phyloP scores from a whole-genome alignment of 1,140 invertebrate species.

The Atta cephalotes region DNA sequence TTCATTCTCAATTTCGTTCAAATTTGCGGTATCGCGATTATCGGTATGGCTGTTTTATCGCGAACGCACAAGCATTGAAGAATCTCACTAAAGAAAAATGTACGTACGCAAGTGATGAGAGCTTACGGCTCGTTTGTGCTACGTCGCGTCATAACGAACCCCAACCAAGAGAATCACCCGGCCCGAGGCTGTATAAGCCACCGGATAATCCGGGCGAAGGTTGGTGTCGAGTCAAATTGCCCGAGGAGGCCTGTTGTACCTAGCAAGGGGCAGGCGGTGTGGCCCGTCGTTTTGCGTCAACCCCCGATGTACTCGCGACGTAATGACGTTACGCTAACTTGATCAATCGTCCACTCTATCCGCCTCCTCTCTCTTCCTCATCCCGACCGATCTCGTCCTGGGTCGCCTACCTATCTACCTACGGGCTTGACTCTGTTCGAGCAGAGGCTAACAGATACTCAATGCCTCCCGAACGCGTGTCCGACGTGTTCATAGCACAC shows the following conservation, averaged over 20 bases:
- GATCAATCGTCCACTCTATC: constrained; percentile 79
- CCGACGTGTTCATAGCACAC: constrained; percentile 52
- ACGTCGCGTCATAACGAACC: constrained; percentile 27
- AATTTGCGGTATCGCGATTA: not conserved
- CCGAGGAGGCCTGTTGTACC: constrained; percentile 72
- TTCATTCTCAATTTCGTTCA: not conserved
- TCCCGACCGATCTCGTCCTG: not conserved
- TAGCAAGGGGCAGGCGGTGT: constrained; percentile 35
- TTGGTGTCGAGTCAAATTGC: constrained; percentile 80
- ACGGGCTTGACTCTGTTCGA: constrained; percentile 70
- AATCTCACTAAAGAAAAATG: not conserved
- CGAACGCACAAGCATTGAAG: not conserved
- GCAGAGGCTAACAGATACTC: constrained; percentile 77
- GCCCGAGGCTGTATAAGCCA: constrained; percentile 31
- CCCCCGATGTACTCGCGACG: constrained; percentile 72
- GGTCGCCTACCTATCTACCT: constrained; percentile 31
- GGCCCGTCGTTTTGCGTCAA: constrained; percentile 72
- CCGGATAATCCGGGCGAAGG: constrained; percentile 73
- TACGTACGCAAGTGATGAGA: not conserved
- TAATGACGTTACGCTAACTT: constrained; percentile 81
- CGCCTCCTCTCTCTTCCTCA: constrained; percentile 24
- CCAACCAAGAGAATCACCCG: constrained; percentile 29
- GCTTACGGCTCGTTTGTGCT: constrained; percentile 34
- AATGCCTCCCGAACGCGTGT: constrained; percentile 66
- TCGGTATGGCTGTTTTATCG: not conserved